phyloP scores from a whole-genome alignment of 2,888 invertebrate species.

The Boloria selene region DNA sequence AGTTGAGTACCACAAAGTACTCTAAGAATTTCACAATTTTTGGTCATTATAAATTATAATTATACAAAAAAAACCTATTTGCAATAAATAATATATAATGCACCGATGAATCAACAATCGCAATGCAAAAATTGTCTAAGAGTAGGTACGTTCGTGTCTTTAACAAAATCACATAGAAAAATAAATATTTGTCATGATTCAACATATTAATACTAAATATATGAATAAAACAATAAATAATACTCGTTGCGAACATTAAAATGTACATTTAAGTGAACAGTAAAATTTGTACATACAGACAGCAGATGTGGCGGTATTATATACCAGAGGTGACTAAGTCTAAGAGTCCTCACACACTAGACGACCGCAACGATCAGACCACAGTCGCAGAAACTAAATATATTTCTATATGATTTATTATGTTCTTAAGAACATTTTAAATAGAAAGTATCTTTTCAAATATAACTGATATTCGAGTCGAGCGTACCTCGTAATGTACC shows the following conservation, averaged over 20 bases:
- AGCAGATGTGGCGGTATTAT: conserved; percentile 47
- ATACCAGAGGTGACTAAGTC: conserved; percentile 43
- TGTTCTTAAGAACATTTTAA: too few species aligned
- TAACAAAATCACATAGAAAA: conserved; percentile 52
- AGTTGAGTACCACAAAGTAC: conserved; percentile 24
- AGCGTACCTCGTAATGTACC: too few species aligned
- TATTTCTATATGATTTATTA: too few species aligned
- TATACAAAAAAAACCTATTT: conserved; percentile 34
- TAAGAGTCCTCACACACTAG: neutral
- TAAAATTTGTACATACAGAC: conserved; percentile 68
- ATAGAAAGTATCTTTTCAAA: too few species aligned
- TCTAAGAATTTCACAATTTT: conserved; percentile 25
- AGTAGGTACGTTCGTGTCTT: conserved; percentile 27
- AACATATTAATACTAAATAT: conserved; percentile 65
- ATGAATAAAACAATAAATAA: conserved; percentile 61
- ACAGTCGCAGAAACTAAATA: too few species aligned
- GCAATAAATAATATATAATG: conserved; percentile 52
- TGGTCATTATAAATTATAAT: conserved; percentile 30
- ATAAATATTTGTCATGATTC: conserved; percentile 78
- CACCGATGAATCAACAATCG: conserved; percentile 46
- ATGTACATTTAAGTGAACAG: neutral
- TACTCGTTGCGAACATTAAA: conserved; percentile 60
- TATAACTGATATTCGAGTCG: too few species aligned
- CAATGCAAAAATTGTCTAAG: conserved; percentile 46
- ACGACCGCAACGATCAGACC: too few species aligned